A percentile compares a stretch with the other conserved stretches of the same genome.
These are phyloP conservation scores for Dermatemys mawii DNA, from an alignment of 2,113 vertebrate genomes.

Conservation along the genomic window DNA sequence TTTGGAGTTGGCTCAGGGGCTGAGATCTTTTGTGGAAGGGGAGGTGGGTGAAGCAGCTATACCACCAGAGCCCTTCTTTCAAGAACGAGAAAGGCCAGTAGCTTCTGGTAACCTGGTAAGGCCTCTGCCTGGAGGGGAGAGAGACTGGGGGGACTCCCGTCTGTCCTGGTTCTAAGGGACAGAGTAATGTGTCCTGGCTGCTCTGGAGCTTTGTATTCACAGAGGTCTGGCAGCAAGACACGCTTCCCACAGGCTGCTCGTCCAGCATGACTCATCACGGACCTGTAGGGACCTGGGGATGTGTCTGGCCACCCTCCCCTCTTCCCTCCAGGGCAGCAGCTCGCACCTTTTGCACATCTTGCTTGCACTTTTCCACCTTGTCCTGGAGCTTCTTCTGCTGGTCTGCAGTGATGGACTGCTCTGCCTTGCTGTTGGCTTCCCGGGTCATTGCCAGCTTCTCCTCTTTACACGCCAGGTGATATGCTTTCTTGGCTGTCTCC, in stretches of 20 bases:
- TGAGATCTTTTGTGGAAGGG: background rate
- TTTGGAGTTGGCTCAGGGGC: background rate
- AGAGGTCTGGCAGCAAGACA: rapidly evolving
- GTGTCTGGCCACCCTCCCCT: background rate
- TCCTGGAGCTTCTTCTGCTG: conserved; percentile 98
- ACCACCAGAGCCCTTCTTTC: background rate
- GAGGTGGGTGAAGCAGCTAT: background rate
- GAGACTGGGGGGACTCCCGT: background rate
- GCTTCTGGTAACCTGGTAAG: background rate
- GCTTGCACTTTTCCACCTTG: conserved; percentile 98
- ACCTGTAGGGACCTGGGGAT: background rate
- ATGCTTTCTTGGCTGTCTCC: conserved; percentile 94
- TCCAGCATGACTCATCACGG: background rate
- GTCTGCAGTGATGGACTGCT: conserved; percentile 91
- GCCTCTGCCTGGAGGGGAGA: background rate
- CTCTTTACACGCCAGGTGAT: conserved; percentile 98
- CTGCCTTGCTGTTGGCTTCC: conserved; percentile 93
- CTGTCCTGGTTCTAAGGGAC: background rate
- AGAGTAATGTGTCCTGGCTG: background rate
- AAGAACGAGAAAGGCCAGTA: background rate
- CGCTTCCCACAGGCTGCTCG: background rate
- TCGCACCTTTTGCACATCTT: conserved; percentile 91
- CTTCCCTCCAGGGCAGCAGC: rapidly evolving
- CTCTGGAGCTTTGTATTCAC: rapidly evolving
- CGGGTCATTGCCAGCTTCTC: conserved; percentile 92